Evolutionary conservation across 1,140 invertebrate species (phyloP).

Genomic region (Drosophila kohkoa): DNA sequence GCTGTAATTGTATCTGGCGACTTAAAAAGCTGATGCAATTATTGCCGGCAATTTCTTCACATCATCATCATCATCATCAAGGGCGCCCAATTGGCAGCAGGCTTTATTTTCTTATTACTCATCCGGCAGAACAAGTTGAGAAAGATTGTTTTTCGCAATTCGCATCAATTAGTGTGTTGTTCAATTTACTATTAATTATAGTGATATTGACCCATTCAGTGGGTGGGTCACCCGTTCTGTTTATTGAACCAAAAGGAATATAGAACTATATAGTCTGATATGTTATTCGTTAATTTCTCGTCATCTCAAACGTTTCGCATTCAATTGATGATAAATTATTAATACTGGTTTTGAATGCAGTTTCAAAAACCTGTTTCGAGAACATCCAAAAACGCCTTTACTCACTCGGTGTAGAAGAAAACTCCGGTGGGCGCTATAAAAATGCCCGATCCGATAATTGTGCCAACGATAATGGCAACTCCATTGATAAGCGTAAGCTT

Average conservation of each 20-base stretch:
- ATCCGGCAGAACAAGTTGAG: background rate
- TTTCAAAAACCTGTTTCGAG: background rate
- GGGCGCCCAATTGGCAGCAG: conserved; percentile 41
- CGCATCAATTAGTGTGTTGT: conserved; percentile 35
- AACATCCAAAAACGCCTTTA: conserved; percentile 27
- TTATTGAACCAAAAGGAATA: conserved; percentile 25
- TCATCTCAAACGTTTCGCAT: background rate
- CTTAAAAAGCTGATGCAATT: conserved; percentile 66
- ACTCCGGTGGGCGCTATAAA: conserved; percentile 93
- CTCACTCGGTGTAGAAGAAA: conserved; percentile 88
- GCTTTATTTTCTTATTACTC: conserved; percentile 32
- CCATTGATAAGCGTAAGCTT: conserved; percentile 94
- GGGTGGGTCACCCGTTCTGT: conserved; percentile 1
- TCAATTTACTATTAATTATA: conserved; percentile 32
- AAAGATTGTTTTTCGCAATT: conserved; percentile 34
- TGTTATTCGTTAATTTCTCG: background rate
- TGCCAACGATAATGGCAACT: conserved; percentile 94
- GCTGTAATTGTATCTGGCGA: conserved; percentile 50
- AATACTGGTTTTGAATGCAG: background rate
- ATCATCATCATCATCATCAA: conserved; percentile 32
- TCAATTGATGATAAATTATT: background rate
- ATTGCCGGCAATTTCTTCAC: conserved; percentile 48
- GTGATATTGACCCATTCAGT: conserved; percentile 33
- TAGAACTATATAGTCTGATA: background rate
- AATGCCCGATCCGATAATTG: conserved; percentile 93